These are phyloP conservation scores for Drosophila punjabiensis DNA, from an alignment of 1,140 invertebrate genomes.

Conservation along the genomic window DNA sequence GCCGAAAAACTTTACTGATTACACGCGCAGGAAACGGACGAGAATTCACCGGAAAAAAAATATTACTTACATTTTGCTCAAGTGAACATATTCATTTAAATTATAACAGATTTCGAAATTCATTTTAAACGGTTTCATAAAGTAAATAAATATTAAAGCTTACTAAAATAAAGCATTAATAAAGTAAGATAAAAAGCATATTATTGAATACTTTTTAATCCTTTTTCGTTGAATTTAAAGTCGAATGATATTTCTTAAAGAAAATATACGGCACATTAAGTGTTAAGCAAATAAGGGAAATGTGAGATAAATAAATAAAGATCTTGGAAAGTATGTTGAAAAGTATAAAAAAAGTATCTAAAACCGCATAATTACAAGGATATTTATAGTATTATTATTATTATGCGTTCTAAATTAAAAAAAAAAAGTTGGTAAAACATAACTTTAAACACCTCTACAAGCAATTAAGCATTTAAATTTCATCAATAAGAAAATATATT, in stretches of 20 bases:
- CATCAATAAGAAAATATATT: not conserved
- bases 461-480: not conserved
- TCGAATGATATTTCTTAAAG: too few species aligned
- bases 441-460: not conserved
- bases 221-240: not conserved
- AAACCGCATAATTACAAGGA: too few species aligned
- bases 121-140: not conserved
- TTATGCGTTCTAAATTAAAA: too few species aligned
- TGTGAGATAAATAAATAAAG: too few species aligned
- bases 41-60: not conserved
- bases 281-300: too few species aligned
- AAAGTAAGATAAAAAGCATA: not conserved
- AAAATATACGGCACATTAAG: too few species aligned
- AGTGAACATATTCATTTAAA: too few species aligned
- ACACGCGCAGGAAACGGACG: slow-evolving; percentile 17
- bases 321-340: too few species aligned
- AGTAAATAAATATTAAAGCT: not conserved
- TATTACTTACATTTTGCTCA: too few species aligned
- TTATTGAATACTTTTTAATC: not conserved
- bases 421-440: too few species aligned
- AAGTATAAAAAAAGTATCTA: too few species aligned
- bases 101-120: not conserved
- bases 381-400: too few species aligned
- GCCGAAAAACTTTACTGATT: slow-evolving; percentile 35
- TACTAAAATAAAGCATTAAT: not conserved